Evolutionary conservation across 2,888 invertebrate genomes (phyloP).

Genomic region (Ctena decussata): DNA sequence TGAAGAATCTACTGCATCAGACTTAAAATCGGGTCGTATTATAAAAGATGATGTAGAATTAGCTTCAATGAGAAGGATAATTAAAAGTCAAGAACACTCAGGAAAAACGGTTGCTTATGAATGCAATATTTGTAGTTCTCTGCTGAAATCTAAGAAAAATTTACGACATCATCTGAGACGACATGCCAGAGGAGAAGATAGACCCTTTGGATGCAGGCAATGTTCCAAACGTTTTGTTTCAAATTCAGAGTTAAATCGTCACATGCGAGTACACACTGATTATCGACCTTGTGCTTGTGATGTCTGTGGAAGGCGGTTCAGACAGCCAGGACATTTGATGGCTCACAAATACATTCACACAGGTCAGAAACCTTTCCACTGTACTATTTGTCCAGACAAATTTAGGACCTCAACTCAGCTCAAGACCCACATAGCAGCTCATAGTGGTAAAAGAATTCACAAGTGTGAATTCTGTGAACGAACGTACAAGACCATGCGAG

Average conservation of each 20-base stretch:
- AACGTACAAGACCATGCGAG: neutral
- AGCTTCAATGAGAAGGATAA: neutral
- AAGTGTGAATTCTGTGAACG: neutral
- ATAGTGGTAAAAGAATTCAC: neutral
- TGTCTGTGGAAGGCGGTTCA: constrained; percentile 47
- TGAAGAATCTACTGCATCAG: neutral
- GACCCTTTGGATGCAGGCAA: constrained; percentile 18
- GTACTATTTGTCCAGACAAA: neutral
- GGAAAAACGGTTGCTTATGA: neutral
- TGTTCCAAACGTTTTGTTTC: constrained; percentile 52
- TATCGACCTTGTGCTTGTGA: constrained; percentile 44
- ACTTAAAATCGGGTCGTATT: neutral
- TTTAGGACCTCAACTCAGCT: neutral
- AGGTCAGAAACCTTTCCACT: constrained; percentile 29
- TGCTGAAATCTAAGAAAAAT: neutral
- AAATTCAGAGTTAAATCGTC: constrained; percentile 37
- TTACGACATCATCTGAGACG: neutral
- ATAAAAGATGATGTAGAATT: neutral
- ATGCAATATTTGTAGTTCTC: neutral
- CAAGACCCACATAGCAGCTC: neutral
- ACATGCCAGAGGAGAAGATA: neutral
- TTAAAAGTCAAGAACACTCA: neutral
- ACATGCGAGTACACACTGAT: constrained; percentile 46
- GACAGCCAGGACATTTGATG: constrained; percentile 51
- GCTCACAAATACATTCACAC: constrained; percentile 42